phyloP scores from a whole-genome alignment of 2,113 vertebrate species.

The Myotis davidii region DNA sequence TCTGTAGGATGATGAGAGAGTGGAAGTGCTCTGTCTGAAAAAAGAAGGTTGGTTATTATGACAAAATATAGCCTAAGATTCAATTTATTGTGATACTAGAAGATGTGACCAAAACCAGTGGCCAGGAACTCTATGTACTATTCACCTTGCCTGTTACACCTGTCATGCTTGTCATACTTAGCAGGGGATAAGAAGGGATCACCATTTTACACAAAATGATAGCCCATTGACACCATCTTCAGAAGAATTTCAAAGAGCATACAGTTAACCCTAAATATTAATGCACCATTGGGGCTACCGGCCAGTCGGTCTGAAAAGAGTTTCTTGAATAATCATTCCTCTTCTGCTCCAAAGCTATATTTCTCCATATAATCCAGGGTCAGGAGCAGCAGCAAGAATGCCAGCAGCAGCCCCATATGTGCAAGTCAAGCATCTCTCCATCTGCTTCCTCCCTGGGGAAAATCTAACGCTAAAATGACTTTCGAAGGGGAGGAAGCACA shows the following conservation, averaged over 20 bases:
- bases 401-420: constrained; percentile 60
- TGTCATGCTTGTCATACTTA: neutral
- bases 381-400: constrained; percentile 22
- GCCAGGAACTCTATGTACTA: neutral
- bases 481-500: constrained; percentile 57
- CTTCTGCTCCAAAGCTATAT: neutral
- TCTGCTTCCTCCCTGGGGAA: constrained; percentile 68
- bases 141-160: neutral
- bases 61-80: neutral
- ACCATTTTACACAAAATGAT: neutral
- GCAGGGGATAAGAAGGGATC: neutral
- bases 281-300: neutral
- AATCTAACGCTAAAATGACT: constrained; percentile 43
- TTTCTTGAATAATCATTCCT: neutral
- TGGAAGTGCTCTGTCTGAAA: neutral
- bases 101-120: neutral
- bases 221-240: neutral
- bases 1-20: neutral
- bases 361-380: constrained; percentile 39
- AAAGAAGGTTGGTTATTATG: neutral
- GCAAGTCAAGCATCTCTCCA: constrained; percentile 50
- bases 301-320: neutral
- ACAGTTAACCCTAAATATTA: neutral
- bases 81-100: neutral
- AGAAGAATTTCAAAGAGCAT: neutral